Conservation (phyloP, 2,113 vertebrate species). For the Mesocricetus auratus region DNA sequence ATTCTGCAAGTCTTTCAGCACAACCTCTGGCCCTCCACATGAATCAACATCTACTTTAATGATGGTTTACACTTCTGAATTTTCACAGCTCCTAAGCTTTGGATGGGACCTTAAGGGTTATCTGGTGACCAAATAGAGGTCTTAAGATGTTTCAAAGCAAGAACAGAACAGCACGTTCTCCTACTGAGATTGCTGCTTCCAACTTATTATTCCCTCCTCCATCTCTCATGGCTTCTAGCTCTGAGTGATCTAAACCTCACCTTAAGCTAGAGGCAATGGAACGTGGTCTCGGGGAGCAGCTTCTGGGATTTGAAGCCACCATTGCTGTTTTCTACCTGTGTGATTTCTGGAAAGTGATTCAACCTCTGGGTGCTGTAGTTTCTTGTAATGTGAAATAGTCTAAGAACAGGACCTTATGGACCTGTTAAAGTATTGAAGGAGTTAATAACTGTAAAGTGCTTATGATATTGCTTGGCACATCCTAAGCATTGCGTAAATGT, state of each 20-base stretch:
- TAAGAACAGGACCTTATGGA: not conserved
- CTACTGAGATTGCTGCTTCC: not conserved
- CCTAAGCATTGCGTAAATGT: not conserved
- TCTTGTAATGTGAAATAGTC: not conserved
- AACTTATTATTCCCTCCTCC: not conserved
- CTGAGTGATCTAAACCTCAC: not conserved
- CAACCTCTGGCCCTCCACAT: constrained; percentile 51
- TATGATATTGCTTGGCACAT: not conserved
- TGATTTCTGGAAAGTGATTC: not conserved
- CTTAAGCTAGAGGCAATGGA: not conserved
- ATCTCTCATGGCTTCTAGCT: constrained; percentile 32
- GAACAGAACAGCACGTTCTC: constrained; percentile 47
- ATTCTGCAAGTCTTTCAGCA: constrained; percentile 61
- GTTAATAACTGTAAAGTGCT: not conserved
- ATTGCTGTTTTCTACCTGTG: not conserved
- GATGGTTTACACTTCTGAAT: constrained; percentile 53
- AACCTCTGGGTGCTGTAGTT: not conserved
- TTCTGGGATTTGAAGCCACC: not conserved
- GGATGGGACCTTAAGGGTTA: constrained; percentile 65
- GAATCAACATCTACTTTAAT: constrained; percentile 67
- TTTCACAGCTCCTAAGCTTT: constrained; percentile 59
- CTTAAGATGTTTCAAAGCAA: constrained; percentile 7
- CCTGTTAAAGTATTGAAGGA: constrained; percentile 5
- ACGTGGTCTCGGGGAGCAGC: not conserved
- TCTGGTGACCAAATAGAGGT: constrained; percentile 24